A percentile compares a stretch with the other conserved stretches of the same genome.
Evolutionary conservation across 2,888 invertebrate genomes (phyloP).

Genomic region (Machimus rusticus): DNA sequence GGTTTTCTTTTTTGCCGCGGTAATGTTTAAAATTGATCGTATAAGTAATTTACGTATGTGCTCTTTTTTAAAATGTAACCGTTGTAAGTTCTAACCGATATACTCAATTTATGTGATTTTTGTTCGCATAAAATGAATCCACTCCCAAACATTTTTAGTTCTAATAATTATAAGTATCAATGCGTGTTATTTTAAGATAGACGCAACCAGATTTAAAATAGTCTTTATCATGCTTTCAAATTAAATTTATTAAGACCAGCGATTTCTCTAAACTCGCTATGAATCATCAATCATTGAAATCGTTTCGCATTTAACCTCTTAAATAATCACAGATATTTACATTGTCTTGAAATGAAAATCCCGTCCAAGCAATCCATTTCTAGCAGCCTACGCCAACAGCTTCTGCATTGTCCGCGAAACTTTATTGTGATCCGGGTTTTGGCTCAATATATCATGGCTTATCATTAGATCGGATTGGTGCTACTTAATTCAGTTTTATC

Average conservation of each 20-base stretch:
- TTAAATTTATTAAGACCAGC: not conserved
- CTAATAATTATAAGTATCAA: too few relatives aligned
- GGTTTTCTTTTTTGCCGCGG: too few relatives aligned
- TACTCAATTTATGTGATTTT: too few relatives aligned
- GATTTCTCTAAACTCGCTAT: not conserved
- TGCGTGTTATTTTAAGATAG: too few relatives aligned
- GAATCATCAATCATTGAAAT: not conserved
- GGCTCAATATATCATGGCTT: not conserved
- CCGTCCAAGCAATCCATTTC: not conserved
- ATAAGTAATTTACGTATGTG: too few relatives aligned
- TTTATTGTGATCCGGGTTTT: not conserved
- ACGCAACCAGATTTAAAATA: not conserved
- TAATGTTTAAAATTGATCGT: too few relatives aligned
- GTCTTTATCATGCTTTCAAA: not conserved
- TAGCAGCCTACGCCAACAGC: not conserved
- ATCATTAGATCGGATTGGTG: not conserved
- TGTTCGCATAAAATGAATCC: too few relatives aligned
- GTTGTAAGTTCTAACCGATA: too few relatives aligned
- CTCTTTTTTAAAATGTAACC: too few relatives aligned
- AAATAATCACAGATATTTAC: not conserved
- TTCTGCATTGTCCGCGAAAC: not conserved
- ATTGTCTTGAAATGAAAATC: not conserved
- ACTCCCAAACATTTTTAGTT: too few relatives aligned
- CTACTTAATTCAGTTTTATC: slow-evolving; percentile 1
- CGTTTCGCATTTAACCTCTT: not conserved